A percentile compares a stretch with the other conserved stretches of the same genome.
phyloP scores from a whole-genome alignment of 2,113 vertebrate genomes.

The Parus major region DNA sequence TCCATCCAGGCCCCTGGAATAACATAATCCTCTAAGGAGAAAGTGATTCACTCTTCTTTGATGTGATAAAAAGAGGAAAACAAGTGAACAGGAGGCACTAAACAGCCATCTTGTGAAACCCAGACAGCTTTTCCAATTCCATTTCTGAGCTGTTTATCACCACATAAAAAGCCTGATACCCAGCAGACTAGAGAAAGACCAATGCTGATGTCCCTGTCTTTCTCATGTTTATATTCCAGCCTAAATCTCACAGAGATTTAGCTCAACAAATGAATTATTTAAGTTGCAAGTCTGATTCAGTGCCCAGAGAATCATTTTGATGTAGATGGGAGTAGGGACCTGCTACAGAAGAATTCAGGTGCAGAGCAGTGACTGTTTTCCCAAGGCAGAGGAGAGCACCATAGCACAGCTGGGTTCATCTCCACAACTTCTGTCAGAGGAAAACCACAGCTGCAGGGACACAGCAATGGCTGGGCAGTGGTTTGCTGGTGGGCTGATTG shows the following conservation, averaged over 20 bases:
- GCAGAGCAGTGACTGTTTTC: not conserved
- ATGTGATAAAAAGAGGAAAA: conserved; percentile 55
- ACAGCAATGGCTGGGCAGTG: not conserved
- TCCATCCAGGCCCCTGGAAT: conserved; percentile 30
- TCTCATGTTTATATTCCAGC: not conserved
- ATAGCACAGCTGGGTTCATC: not conserved
- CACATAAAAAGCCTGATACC: conserved; percentile 34
- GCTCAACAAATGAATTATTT: conserved; percentile 30
- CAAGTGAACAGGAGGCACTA: conserved; percentile 55
- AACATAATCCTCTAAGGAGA: conserved; percentile 35
- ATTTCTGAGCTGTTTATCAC: conserved; percentile 53
- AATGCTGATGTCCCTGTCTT: not conserved
- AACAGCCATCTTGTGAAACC: conserved; percentile 62
- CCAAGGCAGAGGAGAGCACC: not conserved
- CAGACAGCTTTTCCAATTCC: conserved; percentile 38
- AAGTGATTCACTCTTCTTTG: conserved; percentile 50
- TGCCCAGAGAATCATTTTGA: not conserved
- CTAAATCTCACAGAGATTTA: not conserved
- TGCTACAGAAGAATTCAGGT: not conserved
- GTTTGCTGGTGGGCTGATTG: not conserved
- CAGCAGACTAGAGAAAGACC: conserved; percentile 6
- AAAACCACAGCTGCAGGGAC: not conserved
- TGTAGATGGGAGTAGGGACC: not conserved
- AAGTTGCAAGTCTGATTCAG: not conserved
- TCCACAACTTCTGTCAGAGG: not conserved